Evolutionary conservation across 2,113 vertebrate genomes (phyloP), one percentile per base, ranked within the genome.

Genomic region (Odocoileus hemionus): DNA sequence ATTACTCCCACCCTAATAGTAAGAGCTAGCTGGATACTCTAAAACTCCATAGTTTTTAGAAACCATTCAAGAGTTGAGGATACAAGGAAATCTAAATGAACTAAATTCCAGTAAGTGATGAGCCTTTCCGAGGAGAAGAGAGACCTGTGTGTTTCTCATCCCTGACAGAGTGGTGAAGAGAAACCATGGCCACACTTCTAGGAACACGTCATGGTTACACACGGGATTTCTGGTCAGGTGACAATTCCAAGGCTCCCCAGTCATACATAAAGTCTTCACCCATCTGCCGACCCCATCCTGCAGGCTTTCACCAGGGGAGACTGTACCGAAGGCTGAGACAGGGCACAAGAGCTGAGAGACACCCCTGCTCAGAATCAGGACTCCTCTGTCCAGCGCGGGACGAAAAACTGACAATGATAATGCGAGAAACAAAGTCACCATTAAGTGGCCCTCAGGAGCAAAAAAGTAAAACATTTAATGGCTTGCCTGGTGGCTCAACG

Each of bases 341-440:
- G 21, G 47, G 6, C 19, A 0, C 5, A 2, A 19, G 15, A 55
- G 17, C 33, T 26, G 14, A 80, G 9, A 45, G 30, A 47, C 6
- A 16, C 0, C 23, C 10, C 11, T 67, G 13, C n/a, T 17, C 13
- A 19, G 50, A 7, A 1, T 23, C 1, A 2, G 4, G 30, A 10
- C 23, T 1, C 11, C 70, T 6, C 80, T 45, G 16, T 28, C n/a
- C 23, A 21, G 0, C 6, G 2, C 2, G 7, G 26, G 52, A 4
- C 30, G 43, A 30, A 36, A 55, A 39, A 7, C 16, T 80, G 52
- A 52, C 25, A 57, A 16, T 36, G 14, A n/a, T 85, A 43, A 55
- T 4, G 9, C 2, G 25, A 74, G 36, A 83, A 47, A 50, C 11
- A 60, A 92, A 96, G 30, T 64, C 23, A 79, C 4, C 33, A 16